A percentile compares a stretch with the other conserved stretches of the same genome.
Evolutionary conservation across 2,797 vertebrate species (phyloP).

Genomic region (Chromobotia macracanthus): DNA sequence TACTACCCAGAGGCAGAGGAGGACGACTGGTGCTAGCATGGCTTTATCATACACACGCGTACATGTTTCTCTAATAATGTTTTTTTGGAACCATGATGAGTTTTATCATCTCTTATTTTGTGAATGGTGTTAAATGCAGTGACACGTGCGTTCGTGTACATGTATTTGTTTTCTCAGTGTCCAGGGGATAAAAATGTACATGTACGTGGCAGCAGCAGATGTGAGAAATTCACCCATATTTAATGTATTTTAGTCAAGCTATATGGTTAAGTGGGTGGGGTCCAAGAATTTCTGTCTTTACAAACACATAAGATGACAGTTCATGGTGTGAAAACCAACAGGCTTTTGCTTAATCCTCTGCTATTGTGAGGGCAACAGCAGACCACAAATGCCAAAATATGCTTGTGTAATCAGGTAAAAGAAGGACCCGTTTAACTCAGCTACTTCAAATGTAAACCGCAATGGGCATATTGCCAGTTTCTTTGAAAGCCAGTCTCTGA

Average conservation of each 20-base stretch:
- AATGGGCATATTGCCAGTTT: constrained; percentile 32
- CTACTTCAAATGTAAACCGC: constrained; percentile 12
- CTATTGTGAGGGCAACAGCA: too few species aligned
- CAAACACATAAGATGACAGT: constrained; percentile 9
- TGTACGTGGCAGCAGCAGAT: background rate
- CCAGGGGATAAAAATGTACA: constrained; percentile 16
- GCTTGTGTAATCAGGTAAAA: constrained; percentile 27
- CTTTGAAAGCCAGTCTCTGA: constrained; percentile 2
- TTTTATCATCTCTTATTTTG: constrained; percentile 89
- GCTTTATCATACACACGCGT: constrained; percentile 65
- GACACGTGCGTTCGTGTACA: constrained; percentile 42
- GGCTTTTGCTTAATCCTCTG: constrained; percentile 14
- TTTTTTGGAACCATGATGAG: constrained; percentile 82
- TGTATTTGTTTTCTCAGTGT: constrained; percentile 60
- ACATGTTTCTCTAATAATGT: constrained; percentile 25
- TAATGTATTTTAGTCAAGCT: constrained; percentile 27
- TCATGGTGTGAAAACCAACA: background rate
- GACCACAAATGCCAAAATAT: too few species aligned
- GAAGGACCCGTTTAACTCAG: background rate
- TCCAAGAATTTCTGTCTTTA: constrained; percentile 14
- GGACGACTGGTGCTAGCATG: constrained; percentile 96
- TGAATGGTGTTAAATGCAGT: constrained; percentile 71
- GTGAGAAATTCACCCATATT: background rate
- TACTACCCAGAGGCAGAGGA: constrained; percentile 81
- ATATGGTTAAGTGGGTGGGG: background rate